Base-by-base conservation (phyloP, 2,888 invertebrate species). In the Microctonus hyperodae region DNA sequence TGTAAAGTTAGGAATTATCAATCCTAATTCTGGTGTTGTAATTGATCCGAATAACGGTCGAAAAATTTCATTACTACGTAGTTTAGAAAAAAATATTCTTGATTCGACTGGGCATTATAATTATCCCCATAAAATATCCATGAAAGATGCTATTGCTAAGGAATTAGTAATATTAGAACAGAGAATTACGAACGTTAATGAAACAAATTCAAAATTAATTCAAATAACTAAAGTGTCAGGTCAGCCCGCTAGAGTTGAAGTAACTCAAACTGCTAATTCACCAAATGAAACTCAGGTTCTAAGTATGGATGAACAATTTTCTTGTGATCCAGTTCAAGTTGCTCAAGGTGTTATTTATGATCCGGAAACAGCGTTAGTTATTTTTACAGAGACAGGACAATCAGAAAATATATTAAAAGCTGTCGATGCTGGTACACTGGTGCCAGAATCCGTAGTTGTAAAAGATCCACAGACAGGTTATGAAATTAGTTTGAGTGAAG, bases 1-100 rank as follows among this genome's bases (percentile, higher is more conserved):
- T 74, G 87, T 98, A 51, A 90, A 91, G 76, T 87, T 95, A 69
- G 91, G 93, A 79, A 90, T 98, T 25, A 92, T 98, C 55, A 92
- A 96, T 84, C 89, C 92, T 16, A 87, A 90, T 71, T 96, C 96
- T 0, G 95, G 93, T 13, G 85, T 89, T 62, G 94, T 97, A 0
- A 84, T 94, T 31, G 95, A 97, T 82, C 91, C 93, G 1, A 88
- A 87, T 72, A 90, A 89, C 66, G 89, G 89, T 61, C 89, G 91
- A 78, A 89, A 90, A 79, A 83, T 93, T 20, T 86, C 91, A 3
- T 82, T 96, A 13, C 80, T 87, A 6, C 88, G 90, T 76, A 93
- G 94, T 64, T 85, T 97, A 70, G 92, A 94, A 73, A 92, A 91
- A 76, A 90, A 89, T 72, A 88, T 96, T 63, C 83, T 97, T 64